Base-by-base conservation (phyloP, 2,797 vertebrate genomes). In the Acanthornis magna region DNA sequence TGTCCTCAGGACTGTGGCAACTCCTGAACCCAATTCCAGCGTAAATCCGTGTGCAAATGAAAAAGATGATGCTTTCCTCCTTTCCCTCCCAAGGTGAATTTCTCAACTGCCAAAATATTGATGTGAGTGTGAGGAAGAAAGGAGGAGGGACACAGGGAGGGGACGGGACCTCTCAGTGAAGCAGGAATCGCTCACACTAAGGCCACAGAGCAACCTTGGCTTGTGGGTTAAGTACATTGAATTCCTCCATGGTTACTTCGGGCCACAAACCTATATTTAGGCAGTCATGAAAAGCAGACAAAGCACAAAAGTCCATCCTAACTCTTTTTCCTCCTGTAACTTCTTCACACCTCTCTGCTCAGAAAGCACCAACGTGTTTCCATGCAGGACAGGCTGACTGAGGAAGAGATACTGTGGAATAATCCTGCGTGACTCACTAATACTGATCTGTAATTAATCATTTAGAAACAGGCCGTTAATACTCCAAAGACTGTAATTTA, bases 401-500 rank as follows among this genome's bases (percentile, higher is more conserved):
- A n/a, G 45, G 48, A 88, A 57, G 70, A 96, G 81, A 67, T 67
- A 88, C 5, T 43, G 60, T 78, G 57, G 25, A 89, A 82, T 86
- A 93, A 89, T 61, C 61, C 40, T 80, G 27, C 0, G 0, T 65
- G 65, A 54, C 62, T 95, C 80, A 43, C 47, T 82, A 91, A 83
- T 48, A 27, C 71, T 50, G 42, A 72, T 71, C 61, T 77, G 81
- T 47, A 94, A 96, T 96, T 95, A 96, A 85, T 95, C 81, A 85
- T 71, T 54, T 54, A 80, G 84, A 91, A 96, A 58, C 67, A 68
- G 63, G 48, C 70, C 95, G 88, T 95, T 96, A 96, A 96, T 95
- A 90, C 21, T 77, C 75, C 51, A 34, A 76, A 87, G 77, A 48
- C 65, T 91, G 48, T 83, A 93, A 96, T 94, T 96, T 92, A 86